phyloP scores from a whole-genome alignment of 1,140 invertebrate species.

The Drosophila nigromelanica region DNA sequence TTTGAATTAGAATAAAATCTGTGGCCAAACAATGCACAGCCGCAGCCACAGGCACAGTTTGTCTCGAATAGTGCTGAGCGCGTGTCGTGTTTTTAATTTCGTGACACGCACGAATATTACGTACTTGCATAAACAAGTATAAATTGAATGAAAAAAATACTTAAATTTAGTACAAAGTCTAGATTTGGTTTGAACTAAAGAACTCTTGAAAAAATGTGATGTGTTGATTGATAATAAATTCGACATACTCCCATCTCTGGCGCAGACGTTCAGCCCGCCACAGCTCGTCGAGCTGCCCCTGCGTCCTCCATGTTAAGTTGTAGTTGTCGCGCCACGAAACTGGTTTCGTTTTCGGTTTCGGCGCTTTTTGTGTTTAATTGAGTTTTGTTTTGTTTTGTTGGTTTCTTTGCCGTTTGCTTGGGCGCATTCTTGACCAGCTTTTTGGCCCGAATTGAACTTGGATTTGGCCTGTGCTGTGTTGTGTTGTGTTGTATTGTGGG shows the following conservation, averaged over 20 bases:
- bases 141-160: too few relatives aligned
- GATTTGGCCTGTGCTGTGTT: not conserved
- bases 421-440: slow-evolving; percentile 44
- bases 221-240: too few relatives aligned
- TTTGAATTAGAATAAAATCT: slow-evolving; percentile 53
- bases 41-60: slow-evolving; percentile 1
- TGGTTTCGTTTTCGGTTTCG: slow-evolving; percentile 34
- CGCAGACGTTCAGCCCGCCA: not conserved
- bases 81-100: not conserved
- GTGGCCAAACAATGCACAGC: slow-evolving; percentile 46
- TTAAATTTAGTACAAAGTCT: too few relatives aligned
- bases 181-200: too few relatives aligned
- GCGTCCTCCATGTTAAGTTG: not conserved
- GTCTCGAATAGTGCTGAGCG: not conserved
- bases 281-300: not conserved
- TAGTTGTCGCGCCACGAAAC: slow-evolving; percentile 22
- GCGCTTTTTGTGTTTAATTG: slow-evolving; percentile 53
- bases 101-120: not conserved
- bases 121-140: too few relatives aligned
- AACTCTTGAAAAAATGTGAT: too few relatives aligned
- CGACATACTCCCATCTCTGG: not conserved
- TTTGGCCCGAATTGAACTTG: slow-evolving; percentile 38
- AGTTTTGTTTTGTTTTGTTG: slow-evolving; percentile 33
- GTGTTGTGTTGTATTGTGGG: slow-evolving; percentile 7
- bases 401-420: slow-evolving; percentile 13